These are phyloP conservation scores for Oscheius sp. DNA, from an alignment of 2,888 invertebrate genomes.

Conservation along the genomic window DNA sequence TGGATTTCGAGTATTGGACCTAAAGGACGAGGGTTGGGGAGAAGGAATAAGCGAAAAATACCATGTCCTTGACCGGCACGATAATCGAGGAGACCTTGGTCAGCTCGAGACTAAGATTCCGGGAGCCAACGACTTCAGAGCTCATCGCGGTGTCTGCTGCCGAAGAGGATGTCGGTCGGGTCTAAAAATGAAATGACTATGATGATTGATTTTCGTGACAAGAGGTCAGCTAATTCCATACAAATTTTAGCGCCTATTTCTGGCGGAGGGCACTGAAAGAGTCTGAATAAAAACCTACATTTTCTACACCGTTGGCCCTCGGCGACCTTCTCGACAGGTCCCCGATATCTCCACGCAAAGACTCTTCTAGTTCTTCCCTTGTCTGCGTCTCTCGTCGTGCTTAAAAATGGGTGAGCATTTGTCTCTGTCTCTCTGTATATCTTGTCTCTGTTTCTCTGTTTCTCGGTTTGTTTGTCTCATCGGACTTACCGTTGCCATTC, in stretches of 20 bases:
- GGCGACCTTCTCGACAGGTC: constrained; percentile 2
- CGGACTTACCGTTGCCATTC: neutral
- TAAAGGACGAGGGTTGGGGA: constrained; percentile 35
- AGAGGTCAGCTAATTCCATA: too few relatives aligned
- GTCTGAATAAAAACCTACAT: neutral
- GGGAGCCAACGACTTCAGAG: neutral
- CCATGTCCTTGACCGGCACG: constrained; percentile 47
- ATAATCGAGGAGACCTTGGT: constrained; percentile 39
- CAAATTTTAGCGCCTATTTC: too few relatives aligned
- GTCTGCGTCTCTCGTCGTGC: constrained; percentile 1
- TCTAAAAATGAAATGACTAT: neutral
- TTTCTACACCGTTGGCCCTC: neutral
- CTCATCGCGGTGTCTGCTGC: neutral
- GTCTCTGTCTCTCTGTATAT: neutral
- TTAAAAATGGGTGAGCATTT: neutral
- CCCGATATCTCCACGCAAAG: neutral
- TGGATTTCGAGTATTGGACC: constrained; percentile 70
- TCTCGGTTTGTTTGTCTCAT: neutral
- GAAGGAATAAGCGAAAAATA: constrained; percentile 12
- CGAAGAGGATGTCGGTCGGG: neutral
- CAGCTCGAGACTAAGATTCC: constrained; percentile 38
- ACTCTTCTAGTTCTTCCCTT: neutral
- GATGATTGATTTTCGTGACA: too few relatives aligned
- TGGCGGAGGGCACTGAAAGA: too few relatives aligned
- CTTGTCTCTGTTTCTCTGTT: neutral